phyloP scores from a whole-genome alignment of 2,888 invertebrate species.

The Drosophila neutralis region DNA sequence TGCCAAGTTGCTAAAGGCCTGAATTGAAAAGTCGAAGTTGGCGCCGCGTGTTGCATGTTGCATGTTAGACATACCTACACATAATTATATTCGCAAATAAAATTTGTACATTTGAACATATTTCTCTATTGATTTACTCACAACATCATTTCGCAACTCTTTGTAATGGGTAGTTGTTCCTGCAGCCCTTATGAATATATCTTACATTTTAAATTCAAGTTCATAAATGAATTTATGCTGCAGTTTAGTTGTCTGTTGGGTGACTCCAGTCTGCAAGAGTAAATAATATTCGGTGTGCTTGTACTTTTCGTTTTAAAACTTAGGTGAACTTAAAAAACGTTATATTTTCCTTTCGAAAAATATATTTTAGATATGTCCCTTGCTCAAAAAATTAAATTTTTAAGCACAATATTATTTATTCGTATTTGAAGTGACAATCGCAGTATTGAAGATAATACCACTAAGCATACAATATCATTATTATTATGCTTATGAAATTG shows the following conservation, averaged over 20 bases:
- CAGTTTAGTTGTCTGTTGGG: neutral
- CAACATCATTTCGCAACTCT: neutral
- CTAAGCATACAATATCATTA: too few species aligned
- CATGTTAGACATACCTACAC: constrained; percentile 4
- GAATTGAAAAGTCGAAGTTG: constrained; percentile 16
- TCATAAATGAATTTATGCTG: neutral
- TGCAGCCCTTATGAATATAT: neutral
- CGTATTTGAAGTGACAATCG: neutral
- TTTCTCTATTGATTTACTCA: neutral
- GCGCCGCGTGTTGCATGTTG: neutral
- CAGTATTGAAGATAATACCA: neutral
- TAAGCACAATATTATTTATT: neutral
- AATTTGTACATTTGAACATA: constrained; percentile 21
- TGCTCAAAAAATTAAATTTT: neutral
- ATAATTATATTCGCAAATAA: constrained; percentile 25
- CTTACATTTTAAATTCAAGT: neutral
- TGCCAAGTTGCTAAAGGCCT: constrained; percentile 88
- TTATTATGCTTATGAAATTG: too few species aligned
- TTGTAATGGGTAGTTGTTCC: neutral
- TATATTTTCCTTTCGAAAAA: neutral
- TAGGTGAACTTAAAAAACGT: neutral
- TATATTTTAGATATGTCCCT: too few species aligned
- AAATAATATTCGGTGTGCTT: neutral
- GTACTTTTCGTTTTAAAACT: neutral
- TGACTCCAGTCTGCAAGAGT: neutral